Base-by-base conservation (phyloP, 2,113 vertebrate genomes). In the Seriola aureovittata region DNA sequence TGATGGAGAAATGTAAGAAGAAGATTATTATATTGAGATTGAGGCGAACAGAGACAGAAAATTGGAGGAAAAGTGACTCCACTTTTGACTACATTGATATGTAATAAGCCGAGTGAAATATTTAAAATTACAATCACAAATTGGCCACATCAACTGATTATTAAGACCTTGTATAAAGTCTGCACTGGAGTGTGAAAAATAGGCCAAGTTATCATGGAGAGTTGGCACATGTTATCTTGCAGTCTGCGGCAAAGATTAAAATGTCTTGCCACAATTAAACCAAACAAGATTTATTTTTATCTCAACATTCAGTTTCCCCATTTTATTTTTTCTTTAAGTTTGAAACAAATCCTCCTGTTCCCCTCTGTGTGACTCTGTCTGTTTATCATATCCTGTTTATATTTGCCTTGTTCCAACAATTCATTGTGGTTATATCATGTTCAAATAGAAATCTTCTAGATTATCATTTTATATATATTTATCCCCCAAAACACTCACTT, bases 1-100 rank as follows among this genome's bases (percentile, higher is more conserved):
- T 99, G 94, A 44, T 4, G 54, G 19, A 29, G 2, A 17, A 60
- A 21, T 4, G 40, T 0, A 1, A 13, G 48, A 38, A 36, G 1
- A 60, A 54, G 13, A 32, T 4, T n/a, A 19, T 68, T 23, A 76
- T 16, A 32, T 8, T 21, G 23, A 58, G 14, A 40, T 4, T 29
- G 9, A 42, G 19, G 9, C 11, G 16, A 14, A 17, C 2, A 13
- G 42, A 44, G 42, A 13, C 40, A 42, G 40, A 9, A 42, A 42
- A 2, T 42, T 8, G 29, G 29, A 29, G 29, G 29, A 29, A 29
- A 29, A 29, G 29, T 42, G 10, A 42, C 12, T 44, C 11, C 11
- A 4, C 42, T 12, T 44, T 44, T 12, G 42, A 44, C 42, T 13
- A 46, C 44, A 16, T 46, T 46, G 44, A 16, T 46, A 14, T 46